Evolutionary conservation across 1,140 invertebrate species (phyloP).

Genomic region (Drosophila tsacasi): DNA sequence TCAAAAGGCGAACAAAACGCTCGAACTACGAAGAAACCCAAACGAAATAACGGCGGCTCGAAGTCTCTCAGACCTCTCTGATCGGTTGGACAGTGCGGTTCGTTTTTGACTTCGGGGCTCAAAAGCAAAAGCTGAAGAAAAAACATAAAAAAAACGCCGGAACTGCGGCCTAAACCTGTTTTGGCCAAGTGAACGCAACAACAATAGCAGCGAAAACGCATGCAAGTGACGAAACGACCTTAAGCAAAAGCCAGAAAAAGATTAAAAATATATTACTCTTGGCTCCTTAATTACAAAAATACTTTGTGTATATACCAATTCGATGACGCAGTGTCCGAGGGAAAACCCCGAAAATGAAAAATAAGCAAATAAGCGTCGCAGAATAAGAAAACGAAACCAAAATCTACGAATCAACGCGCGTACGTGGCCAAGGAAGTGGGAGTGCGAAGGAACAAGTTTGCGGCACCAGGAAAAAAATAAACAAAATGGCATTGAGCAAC

Average conservation of each 20-base stretch:
- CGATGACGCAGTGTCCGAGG: conserved; percentile 10
- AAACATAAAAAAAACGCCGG: conserved; percentile 49
- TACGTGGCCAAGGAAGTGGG: conserved; percentile 50
- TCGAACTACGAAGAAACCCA: conserved; percentile 26
- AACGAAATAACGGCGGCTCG: conserved; percentile 29
- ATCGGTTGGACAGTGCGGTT: conserved; percentile 51
- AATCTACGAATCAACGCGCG: not conserved
- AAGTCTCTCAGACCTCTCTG: conserved; percentile 47
- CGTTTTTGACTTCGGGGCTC: conserved; percentile 30
- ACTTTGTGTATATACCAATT: not conserved
- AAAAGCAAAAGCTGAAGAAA: conserved; percentile 8
- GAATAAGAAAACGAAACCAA: not conserved
- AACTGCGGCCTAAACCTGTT: conserved; percentile 69
- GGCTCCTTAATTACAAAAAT: conserved; percentile 4
- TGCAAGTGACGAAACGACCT: conserved; percentile 77
- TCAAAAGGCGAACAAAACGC: not conserved
- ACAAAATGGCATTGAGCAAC: conserved; percentile 28
- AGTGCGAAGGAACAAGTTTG: conserved; percentile 16
- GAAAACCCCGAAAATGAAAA: conserved; percentile 12
- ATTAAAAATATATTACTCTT: conserved; percentile 19
- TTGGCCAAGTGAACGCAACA: conserved; percentile 44
- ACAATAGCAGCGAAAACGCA: conserved; percentile 56
- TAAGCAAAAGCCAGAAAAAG: conserved; percentile 52
- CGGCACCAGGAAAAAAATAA: conserved; percentile 32
- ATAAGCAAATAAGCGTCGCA: not conserved